Percentiles rank a stretch among this genome's conserved stretches.
Evolutionary conservation across 2,888 invertebrate species (phyloP).

Genomic region (Lamellibrachia satsuma): DNA sequence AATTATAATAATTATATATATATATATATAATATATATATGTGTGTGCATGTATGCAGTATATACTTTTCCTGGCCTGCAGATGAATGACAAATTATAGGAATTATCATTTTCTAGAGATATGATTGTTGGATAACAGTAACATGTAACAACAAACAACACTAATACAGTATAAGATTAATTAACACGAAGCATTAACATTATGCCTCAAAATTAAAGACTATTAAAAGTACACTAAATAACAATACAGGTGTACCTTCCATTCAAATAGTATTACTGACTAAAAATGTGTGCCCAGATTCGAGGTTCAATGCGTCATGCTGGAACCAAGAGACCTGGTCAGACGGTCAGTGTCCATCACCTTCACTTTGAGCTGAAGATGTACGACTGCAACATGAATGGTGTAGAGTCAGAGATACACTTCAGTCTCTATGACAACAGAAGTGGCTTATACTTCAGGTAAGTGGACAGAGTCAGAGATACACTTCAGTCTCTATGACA

Average conservation of each 20-base stretch:
- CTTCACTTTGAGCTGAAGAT: background rate
- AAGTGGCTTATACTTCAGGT: background rate
- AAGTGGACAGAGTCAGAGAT: background rate
- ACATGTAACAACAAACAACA: no score
- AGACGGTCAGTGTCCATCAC: background rate
- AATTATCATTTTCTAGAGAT: no score
- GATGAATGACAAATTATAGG: no score
- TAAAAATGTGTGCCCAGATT: background rate
- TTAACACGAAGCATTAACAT: no score
- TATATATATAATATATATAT: background rate
- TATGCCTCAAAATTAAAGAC: no score
- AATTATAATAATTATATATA: background rate
- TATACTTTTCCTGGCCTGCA: no score
- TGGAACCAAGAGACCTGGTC: background rate
- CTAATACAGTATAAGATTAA: no score
- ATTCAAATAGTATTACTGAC: background rate
- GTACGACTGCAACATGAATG: background rate
- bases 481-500: conserved; percentile 11
- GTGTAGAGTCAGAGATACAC: background rate
- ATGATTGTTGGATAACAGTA: no score
- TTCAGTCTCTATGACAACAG: conserved; percentile 6
- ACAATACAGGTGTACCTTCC: background rate
- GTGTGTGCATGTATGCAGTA: no score
- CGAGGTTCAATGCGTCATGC: background rate
- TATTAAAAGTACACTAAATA: background rate